Conservation (phyloP, 2,797 vertebrate species). For the Propithecus deckenii region DNA sequence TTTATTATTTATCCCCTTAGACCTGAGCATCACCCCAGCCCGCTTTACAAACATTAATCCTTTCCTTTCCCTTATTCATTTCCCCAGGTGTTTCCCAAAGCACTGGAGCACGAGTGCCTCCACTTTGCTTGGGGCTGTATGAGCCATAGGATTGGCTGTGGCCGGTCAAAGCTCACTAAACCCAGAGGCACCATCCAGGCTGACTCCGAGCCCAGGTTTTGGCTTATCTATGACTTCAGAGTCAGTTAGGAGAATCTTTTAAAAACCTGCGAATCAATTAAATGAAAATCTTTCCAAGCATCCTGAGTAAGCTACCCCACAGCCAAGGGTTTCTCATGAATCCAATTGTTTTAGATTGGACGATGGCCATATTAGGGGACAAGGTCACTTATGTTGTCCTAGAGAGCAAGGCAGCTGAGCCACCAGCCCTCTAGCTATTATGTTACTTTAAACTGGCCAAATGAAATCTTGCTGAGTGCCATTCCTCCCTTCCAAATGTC, state of each 20-base stretch:
- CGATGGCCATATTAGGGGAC: no score
- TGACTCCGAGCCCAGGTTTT: not conserved
- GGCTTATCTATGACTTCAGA: not conserved
- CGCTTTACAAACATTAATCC: not conserved
- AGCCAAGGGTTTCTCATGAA: not conserved
- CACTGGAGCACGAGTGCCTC: not conserved
- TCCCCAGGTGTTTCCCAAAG: no score
- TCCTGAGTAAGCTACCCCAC: not conserved
- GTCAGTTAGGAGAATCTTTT: not conserved
- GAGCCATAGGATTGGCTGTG: no score
- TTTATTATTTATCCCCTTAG: not conserved
- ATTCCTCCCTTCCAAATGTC: not conserved
- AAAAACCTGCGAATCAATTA: not conserved
- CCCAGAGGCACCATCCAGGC: not conserved
- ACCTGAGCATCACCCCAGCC: not conserved
- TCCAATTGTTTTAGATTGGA: not conserved
- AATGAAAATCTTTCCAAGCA: not conserved
- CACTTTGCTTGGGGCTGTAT: not conserved
- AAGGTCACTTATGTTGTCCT: not conserved
- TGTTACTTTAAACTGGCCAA: not conserved
- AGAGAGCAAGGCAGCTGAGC: not conserved
- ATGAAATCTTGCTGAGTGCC: not conserved
- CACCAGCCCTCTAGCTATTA: not conserved
- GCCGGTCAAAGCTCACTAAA: not conserved
- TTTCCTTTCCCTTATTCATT: not conserved